A percentile compares a stretch with the other conserved stretches of the same genome.
These are phyloP conservation scores for Lysiphlebus fabarum DNA, from an alignment of 1,140 invertebrate species.

Conservation along the genomic window DNA sequence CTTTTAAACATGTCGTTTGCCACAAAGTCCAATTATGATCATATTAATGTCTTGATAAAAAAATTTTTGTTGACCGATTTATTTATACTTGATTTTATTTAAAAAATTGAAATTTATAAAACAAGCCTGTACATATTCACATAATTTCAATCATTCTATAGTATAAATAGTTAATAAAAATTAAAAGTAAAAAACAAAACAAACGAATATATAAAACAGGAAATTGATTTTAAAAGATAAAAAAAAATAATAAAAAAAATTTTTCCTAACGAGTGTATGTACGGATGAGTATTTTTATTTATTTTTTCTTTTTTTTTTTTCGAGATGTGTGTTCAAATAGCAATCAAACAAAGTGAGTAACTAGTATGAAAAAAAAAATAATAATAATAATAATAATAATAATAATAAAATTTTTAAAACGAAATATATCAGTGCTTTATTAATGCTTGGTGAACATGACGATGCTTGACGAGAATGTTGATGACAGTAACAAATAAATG, in stretches of 20 bases:
- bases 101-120: too few species aligned
- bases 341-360: constrained; percentile 16
- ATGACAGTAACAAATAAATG: constrained; percentile 13
- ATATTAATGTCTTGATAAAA: constrained; percentile 23
- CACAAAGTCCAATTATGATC: constrained; percentile 25
- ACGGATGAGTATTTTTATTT: too few species aligned
- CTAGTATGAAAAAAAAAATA: neutral
- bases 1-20: constrained; percentile 9
- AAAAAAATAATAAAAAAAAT: constrained; percentile 13
- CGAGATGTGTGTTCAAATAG: constrained; percentile 12
- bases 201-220: too few species aligned
- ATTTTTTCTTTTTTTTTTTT: too few species aligned
- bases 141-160: too few species aligned
- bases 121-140: too few species aligned
- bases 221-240: neutral
- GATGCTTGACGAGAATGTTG: constrained; percentile 1
- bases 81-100: neutral
- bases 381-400: too few species aligned
- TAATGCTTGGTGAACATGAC: too few species aligned
- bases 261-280: constrained; percentile 7
- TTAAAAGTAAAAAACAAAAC: too few species aligned
- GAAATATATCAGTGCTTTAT: neutral
- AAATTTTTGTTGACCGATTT: constrained; percentile 2
- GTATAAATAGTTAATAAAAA: too few species aligned
- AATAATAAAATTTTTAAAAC: neutral